Evolutionary conservation across 2,113 vertebrate genomes (phyloP).

Genomic region (Centropristis striata): DNA sequence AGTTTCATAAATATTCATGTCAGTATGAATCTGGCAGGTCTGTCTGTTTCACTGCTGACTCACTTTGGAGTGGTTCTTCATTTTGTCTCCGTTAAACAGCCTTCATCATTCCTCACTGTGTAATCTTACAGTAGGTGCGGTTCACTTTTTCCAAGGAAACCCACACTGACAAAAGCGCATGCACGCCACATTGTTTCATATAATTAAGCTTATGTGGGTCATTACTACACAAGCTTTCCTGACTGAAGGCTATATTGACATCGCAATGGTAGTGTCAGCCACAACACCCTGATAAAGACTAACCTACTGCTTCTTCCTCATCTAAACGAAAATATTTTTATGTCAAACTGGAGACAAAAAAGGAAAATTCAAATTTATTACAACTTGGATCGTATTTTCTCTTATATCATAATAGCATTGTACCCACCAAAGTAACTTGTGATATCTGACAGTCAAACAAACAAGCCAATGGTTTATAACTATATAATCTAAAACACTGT

Average conservation of each 20-base stretch:
- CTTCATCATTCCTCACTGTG: conserved; percentile 10
- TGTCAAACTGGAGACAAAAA: not conserved
- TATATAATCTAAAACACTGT: not conserved
- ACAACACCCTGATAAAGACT: conserved; percentile 23
- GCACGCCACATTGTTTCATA: not conserved
- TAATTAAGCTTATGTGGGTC: fast-evolving
- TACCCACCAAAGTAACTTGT: not conserved
- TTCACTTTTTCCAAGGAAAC: conserved; percentile 1
- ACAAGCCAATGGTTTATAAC: not conserved
- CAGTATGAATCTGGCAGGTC: conserved; percentile 15
- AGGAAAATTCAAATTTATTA: not conserved
- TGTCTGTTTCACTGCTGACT: conserved; percentile 36
- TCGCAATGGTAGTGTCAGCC: not conserved
- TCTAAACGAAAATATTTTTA: not conserved
- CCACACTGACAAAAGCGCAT: not conserved
- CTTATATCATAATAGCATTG: not conserved
- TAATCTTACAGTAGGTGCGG: conserved; percentile 1
- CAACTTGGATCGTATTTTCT: not conserved
- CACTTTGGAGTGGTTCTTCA: conserved; percentile 6
- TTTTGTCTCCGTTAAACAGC: conserved; percentile 33
- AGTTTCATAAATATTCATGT: conserved; percentile 56
- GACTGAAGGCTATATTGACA: not conserved
- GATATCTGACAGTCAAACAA: not conserved
- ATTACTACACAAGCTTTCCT: conserved; percentile 9
- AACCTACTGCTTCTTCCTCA: not conserved